A percentile compares a stretch with the other conserved stretches of the same genome.
Conservation (phyloP, 1,140 invertebrate genomes). For the Hypsibius dujardini region DNA sequence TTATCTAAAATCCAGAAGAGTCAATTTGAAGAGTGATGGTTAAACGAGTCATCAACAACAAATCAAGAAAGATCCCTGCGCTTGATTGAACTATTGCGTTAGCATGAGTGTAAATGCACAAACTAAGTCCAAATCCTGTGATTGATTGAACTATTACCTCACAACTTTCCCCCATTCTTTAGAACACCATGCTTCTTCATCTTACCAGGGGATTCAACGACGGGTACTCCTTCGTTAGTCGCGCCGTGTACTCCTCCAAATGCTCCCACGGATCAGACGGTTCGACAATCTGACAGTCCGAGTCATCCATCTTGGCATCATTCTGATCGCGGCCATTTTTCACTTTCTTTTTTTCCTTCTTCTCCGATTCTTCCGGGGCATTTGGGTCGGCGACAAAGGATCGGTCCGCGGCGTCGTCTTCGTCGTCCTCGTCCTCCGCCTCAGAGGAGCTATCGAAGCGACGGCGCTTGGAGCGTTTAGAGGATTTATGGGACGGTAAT, state of each 20-base stretch:
- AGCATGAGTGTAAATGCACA: not conserved
- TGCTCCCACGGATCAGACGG: not conserved
- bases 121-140: not conserved
- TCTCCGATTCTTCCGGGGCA: too few species aligned
- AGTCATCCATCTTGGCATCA: not conserved
- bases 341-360: too few species aligned
- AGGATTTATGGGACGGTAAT: not conserved
- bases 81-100: not conserved
- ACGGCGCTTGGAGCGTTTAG: not conserved
- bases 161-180: not conserved
- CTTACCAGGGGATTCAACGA: not conserved
- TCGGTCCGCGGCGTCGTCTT: not conserved
- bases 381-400: not conserved
- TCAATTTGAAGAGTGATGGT: not conserved
- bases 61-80: not conserved
- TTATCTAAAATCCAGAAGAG: not conserved
- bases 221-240: not conserved
- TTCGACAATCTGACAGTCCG: not conserved
- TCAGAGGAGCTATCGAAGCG: not conserved
- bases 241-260: not conserved
- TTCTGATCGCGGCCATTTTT: not conserved
- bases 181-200: not conserved
- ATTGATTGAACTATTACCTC: not conserved
- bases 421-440: not conserved
- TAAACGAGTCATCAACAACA: not conserved